Percentiles rank a stretch among this genome's conserved stretches.
phyloP scores from a whole-genome alignment of 2,888 invertebrate species.

The Cyaniris semiargus region DNA sequence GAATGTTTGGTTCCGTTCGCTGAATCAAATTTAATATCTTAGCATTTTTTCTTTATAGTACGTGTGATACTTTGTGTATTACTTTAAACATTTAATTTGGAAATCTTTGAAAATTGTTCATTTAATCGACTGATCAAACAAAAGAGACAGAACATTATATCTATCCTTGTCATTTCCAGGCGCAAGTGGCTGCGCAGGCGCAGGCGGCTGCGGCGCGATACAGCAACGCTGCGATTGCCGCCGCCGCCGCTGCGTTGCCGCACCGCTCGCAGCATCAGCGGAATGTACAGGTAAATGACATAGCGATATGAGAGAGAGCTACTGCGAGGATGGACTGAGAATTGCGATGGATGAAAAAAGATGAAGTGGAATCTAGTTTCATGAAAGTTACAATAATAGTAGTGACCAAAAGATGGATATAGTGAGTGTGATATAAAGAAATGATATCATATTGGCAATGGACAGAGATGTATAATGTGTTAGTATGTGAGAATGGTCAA shows the following conservation, averaged over 20 bases:
- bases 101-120: too few relatives aligned
- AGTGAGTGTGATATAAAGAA: too few relatives aligned
- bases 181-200: constrained; percentile 72
- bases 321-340: not conserved
- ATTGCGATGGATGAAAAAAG: not conserved
- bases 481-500: too few relatives aligned
- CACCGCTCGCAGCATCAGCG: constrained; percentile 68
- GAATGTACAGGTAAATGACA: constrained; percentile 60
- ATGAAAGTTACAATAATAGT: too few relatives aligned
- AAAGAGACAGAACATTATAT: not conserved
- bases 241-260: constrained; percentile 62
- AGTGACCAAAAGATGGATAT: too few relatives aligned
- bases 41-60: not conserved
- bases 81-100: too few relatives aligned
- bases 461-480: too few relatives aligned
- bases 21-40: not conserved
- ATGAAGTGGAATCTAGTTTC: not conserved
- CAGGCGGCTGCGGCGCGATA: constrained; percentile 70
- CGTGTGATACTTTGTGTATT: not conserved
- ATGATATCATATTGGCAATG: too few relatives aligned
- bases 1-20: not conserved
- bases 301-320: too few relatives aligned
- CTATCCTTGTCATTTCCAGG: constrained; percentile 48
- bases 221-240: constrained; percentile 65
- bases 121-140: not conserved